Conservation (phyloP, 2,888 invertebrate species). For the Nemapogon koenigi region DNA sequence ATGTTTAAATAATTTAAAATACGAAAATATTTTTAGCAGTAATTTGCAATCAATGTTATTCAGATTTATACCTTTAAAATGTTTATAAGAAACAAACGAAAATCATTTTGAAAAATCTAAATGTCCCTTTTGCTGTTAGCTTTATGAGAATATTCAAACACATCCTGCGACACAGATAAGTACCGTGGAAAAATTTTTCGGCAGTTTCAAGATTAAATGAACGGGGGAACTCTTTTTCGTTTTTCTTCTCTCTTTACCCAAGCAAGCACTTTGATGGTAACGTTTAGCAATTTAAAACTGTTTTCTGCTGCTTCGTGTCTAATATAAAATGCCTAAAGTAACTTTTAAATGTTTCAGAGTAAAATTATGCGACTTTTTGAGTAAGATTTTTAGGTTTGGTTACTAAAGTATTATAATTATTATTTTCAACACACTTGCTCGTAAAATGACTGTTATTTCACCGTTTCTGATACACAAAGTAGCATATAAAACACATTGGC, state of each 20-base stretch:
- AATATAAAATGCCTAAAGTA: too few relatives aligned
- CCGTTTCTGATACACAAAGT: too few relatives aligned
- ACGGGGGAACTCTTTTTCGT: conserved; percentile 22
- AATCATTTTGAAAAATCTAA: not conserved
- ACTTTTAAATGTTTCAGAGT: too few relatives aligned
- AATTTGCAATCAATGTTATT: not conserved
- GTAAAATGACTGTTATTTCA: too few relatives aligned
- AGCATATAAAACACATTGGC: too few relatives aligned
- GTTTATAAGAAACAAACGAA: not conserved
- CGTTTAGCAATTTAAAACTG: conserved; percentile 7
- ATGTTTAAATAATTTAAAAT: too few relatives aligned
- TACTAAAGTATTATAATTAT: too few relatives aligned
- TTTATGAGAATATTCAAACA: not conserved
- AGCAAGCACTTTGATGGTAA: conserved; percentile 21
- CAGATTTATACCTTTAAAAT: not conserved
- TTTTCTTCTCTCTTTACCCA: conserved; percentile 15
- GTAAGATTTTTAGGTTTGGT: too few relatives aligned
- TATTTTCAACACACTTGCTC: too few relatives aligned
- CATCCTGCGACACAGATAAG: conserved; percentile 14
- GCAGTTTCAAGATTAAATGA: conserved; percentile 26
- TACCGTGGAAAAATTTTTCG: conserved; percentile 20
- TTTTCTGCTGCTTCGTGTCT: too few relatives aligned
- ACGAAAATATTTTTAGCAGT: not conserved
- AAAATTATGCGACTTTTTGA: too few relatives aligned
- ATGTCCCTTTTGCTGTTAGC: not conserved